Conservation (phyloP, 1,140 invertebrate species). For the Cotesia glomerata region DNA sequence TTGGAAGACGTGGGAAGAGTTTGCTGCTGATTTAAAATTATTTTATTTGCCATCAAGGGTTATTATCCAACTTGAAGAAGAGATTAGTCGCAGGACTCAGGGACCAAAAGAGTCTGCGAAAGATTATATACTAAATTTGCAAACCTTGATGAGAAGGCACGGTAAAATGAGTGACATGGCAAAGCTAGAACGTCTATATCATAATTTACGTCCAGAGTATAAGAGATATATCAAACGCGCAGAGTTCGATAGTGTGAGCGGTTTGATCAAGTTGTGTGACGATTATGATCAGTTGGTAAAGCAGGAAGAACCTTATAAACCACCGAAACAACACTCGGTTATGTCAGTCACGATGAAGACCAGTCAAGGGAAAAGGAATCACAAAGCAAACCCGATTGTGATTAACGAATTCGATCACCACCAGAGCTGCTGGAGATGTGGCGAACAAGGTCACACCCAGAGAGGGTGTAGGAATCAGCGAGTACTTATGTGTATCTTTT, state of each 20-base stretch:
- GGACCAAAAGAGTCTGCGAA: background rate
- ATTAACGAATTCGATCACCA: background rate
- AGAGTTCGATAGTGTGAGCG: background rate
- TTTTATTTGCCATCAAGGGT: background rate
- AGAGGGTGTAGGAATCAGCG: background rate
- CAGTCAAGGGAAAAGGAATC: background rate
- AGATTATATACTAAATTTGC: background rate
- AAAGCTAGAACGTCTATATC: background rate
- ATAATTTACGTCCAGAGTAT: background rate
- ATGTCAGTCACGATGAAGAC: background rate
- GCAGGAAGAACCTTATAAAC: background rate
- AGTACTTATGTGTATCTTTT: too few relatives aligned
- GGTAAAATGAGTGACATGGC: background rate
- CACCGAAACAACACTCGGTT: background rate
- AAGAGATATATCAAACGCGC: background rate
- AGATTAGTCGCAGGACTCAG: background rate
- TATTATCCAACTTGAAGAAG: background rate
- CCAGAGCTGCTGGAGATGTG: background rate
- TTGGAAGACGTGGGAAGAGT: background rate
- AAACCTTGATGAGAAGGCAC: background rate
- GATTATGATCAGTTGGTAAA: background rate
- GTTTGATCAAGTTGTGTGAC: background rate
- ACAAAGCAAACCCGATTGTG: too few relatives aligned
- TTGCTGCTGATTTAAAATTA: background rate
- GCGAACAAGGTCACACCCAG: background rate